These are phyloP conservation scores for Melanargia galathea DNA, from an alignment of 2,888 invertebrate genomes.

Conservation along the genomic window DNA sequence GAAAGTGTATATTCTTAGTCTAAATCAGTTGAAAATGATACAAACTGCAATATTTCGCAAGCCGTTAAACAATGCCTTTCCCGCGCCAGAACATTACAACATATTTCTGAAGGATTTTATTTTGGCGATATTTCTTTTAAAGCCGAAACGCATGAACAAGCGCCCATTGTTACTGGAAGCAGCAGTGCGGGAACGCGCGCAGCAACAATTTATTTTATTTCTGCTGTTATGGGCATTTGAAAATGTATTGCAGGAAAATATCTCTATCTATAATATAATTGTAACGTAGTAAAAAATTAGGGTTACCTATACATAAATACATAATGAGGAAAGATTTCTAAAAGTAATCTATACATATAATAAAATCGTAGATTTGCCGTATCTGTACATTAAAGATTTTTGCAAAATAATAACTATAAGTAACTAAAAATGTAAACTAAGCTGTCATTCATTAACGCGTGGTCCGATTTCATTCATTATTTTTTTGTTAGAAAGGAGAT, in stretches of 20 bases:
- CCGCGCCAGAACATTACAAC: constrained; percentile 8
- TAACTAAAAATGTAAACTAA: no score
- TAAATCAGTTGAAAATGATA: neutral
- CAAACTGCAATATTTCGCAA: constrained; percentile 11
- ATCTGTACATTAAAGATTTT: no score
- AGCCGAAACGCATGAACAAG: constrained; percentile 37
- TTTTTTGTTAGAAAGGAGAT: no score
- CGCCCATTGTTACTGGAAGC: constrained; percentile 39
- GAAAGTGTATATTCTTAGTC: neutral
- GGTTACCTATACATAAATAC: no score
- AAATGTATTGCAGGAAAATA: constrained; percentile 25
- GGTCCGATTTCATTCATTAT: no score
- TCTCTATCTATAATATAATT: constrained; percentile 1
- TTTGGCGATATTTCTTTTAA: constrained; percentile 37
- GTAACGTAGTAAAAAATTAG: neutral
- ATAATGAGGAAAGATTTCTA: no score
- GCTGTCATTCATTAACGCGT: no score
- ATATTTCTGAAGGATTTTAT: constrained; percentile 34
- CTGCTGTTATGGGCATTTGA: constrained; percentile 22
- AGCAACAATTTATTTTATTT: constrained; percentile 28
- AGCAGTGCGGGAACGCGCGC: constrained; percentile 28
- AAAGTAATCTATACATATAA: no score
- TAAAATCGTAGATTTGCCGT: no score
- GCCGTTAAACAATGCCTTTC: constrained; percentile 19
- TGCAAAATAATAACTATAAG: no score